Evolutionary conservation across 2,888 invertebrate genomes (phyloP), one percentile per base, ranked within the genome.

Genomic region (Strigamia crassipes): DNA sequence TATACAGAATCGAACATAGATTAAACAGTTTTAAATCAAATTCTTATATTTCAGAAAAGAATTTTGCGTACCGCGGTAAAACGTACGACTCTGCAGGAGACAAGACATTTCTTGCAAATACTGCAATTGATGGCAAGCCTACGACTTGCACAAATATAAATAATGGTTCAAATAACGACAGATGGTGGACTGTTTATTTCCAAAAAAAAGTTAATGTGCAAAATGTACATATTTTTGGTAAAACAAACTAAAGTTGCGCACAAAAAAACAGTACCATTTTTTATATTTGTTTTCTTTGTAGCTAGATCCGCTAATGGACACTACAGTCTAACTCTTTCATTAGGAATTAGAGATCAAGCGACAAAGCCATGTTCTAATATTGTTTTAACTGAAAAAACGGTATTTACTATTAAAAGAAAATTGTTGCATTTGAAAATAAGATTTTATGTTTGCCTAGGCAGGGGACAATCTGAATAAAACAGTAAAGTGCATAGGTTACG

Each of bases 361-460:
- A 38, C 10, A 38, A 38, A 38, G 0, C 38, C 5, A 31, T 73
- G 73, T 73, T 23, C 2, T 5, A 12, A 2, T 8, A 73, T 73
- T 61, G 23, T 73, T 27, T 15, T 27, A 23, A 73, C 27, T 27
- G 56, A 1, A 18, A 2, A 61, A 21, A 23, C 61, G 73, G 73
- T 73, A 73, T 31, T 27, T 31, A 73, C 27, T 73, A 27, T 27
- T 27, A 27, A 27, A 2, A 27, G 27, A 27, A 8, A 56, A 61
- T 38, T 38, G 38, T 38, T 38, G 27, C 38, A 15, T 31, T 15
- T 10, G 15, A 9, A 31, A 6, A 10, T n/a, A 8, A 23, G 12
- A 13, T 27, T 27, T 4, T 23, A 73, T 73, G 31, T 73, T 73
- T 73, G 73, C 73, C 73, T 73, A 73, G 73, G 5, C n/a, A 73